Conservation (phyloP, 1,140 invertebrate genomes). For the Arion vulgaris region DNA sequence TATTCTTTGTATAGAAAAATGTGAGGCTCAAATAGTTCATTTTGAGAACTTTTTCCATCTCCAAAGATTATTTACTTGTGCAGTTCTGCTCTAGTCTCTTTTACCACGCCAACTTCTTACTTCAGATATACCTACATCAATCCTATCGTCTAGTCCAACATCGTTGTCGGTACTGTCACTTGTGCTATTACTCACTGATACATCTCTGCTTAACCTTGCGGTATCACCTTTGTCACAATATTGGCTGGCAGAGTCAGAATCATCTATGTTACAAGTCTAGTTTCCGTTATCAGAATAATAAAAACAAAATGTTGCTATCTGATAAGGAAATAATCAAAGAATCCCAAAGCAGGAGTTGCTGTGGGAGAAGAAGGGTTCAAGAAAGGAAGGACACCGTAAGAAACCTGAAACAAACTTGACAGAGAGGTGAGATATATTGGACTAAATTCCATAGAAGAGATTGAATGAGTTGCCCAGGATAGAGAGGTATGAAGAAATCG, state of each 20-base stretch:
- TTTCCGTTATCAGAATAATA: not conserved
- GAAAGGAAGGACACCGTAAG: too few relatives aligned
- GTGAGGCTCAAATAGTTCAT: not conserved
- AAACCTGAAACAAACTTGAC: too few relatives aligned
- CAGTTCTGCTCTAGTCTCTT: not conserved
- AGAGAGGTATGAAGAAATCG: too few relatives aligned
- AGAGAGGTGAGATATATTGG: too few relatives aligned
- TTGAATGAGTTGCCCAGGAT: too few relatives aligned
- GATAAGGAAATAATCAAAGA: too few relatives aligned
- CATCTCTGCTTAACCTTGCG: too few relatives aligned
- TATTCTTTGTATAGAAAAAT: not conserved
- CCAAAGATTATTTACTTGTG: not conserved
- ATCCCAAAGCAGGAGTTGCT: too few relatives aligned
- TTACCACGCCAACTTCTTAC: not conserved
- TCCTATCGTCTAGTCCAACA: too few relatives aligned
- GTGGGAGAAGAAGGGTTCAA: too few relatives aligned
- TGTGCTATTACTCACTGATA: too few relatives aligned
- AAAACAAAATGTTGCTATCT: not conserved
- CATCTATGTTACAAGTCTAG: not conserved
- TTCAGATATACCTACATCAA: not conserved
- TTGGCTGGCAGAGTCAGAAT: not conserved
- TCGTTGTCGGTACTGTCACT: not conserved
- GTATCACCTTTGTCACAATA: not conserved
- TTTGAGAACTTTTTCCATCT: not conserved
- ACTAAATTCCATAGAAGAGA: too few relatives aligned